A percentile compares a stretch with the other conserved stretches of the same genome.
These are phyloP conservation scores for Lagothrix lagotricha DNA, from an alignment of 2,797 vertebrate genomes.

Conservation along the genomic window DNA sequence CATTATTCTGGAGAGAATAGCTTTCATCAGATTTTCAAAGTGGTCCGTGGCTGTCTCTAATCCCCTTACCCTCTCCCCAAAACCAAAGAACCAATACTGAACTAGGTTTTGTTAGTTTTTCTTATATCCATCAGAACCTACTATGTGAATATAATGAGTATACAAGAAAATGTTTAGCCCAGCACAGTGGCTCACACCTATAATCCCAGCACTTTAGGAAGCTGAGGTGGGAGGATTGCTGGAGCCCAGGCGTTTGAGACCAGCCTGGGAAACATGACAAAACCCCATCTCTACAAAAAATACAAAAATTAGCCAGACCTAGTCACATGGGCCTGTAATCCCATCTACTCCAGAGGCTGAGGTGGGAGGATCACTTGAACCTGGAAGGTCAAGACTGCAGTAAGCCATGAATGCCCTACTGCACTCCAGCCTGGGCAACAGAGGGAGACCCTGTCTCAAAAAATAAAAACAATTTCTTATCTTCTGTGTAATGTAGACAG, in stretches of 20 bases:
- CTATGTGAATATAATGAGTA: neutral
- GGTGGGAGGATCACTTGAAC: neutral
- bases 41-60: neutral
- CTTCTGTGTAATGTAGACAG: neutral
- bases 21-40: neutral
- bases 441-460: too few species aligned
- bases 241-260: neutral
- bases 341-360: neutral
- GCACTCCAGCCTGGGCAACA: too few species aligned
- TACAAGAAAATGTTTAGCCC: neutral
- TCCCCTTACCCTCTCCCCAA: neutral
- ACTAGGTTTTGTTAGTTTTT: neutral
- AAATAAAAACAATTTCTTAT: neutral
- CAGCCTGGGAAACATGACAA: neutral
- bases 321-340: neutral
- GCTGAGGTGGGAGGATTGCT: neutral
- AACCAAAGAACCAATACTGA: slow-evolving; percentile 23
- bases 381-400: neutral
- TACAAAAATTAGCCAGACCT: neutral
- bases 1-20: neutral
- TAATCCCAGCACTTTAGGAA: neutral
- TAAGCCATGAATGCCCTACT: neutral
- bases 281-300: neutral
- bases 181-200: neutral
- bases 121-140: neutral